These are phyloP conservation scores for Epicampocera succincta DNA, from an alignment of 2,888 invertebrate genomes.

Conservation along the genomic window DNA sequence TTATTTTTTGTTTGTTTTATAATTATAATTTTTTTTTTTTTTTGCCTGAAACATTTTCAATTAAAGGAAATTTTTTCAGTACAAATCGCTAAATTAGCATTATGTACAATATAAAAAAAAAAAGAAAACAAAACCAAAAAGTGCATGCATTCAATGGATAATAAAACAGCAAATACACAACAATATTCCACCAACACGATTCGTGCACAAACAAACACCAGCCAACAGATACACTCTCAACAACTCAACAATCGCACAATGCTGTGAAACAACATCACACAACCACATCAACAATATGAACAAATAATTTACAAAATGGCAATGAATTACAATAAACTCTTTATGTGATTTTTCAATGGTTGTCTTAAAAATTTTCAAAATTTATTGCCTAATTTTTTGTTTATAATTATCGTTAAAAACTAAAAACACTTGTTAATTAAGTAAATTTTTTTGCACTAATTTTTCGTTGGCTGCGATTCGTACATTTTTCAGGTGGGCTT, in stretches of 20 bases:
- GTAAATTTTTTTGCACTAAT: not conserved
- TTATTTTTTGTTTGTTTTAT: too few species aligned
- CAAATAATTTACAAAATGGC: constrained; percentile 63
- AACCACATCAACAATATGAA: constrained; percentile 15
- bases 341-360: constrained; percentile 1
- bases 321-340: constrained; percentile 55
- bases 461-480: constrained; percentile 15
- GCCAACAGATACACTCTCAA: constrained; percentile 22
- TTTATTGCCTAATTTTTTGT: too few species aligned
- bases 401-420: not conserved
- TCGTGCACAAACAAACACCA: constrained; percentile 24
- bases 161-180: constrained; percentile 17
- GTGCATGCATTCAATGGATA: constrained; percentile 9
- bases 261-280: constrained; percentile 46
- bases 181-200: constrained; percentile 58
- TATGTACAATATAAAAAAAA: constrained; percentile 21
- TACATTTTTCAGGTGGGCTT: constrained; percentile 33
- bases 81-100: constrained; percentile 33
- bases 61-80: too few species aligned
- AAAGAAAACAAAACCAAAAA: constrained; percentile 5
- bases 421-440: not conserved
- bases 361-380: not conserved
- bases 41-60: too few species aligned
- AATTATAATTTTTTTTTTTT: too few species aligned
- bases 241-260: constrained; percentile 22